Evolutionary conservation across 2,888 invertebrate genomes (phyloP), one percentile per base, ranked within the genome.

Genomic region (Aplocera efformata): DNA sequence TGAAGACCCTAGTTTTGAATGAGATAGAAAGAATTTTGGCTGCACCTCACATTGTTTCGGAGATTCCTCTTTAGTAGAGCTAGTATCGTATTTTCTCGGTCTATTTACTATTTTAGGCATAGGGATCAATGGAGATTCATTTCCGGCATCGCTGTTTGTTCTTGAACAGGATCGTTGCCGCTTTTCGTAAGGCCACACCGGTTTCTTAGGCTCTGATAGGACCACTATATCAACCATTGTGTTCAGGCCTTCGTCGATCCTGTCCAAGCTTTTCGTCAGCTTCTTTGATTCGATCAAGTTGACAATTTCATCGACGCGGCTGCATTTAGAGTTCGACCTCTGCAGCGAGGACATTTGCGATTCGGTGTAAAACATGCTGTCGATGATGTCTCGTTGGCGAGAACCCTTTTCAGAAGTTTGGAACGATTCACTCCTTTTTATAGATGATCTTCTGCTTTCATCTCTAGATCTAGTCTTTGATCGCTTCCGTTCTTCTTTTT

Each of bases 181-280:
- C 55, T 74, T 75, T 40, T 84, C 85, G 39, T 85, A 88, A 20
- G 85, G 74, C 79, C 82, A 83, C 1, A 68, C 56, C 0, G 76
- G 67, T 44, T 81, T 84, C 28, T 77, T 84, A 2, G 90, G 89
- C 41, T 91, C 89, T 3, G 89, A 79, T n/a, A 91, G 89, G 48
- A 93, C 88, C 0, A 94, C 91, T 23, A 94, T 92, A 59, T 93
- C 92, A 0, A 93, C 91, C 90, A 94, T 91, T 0, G 93, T 90
- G 60, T 93, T 91, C 11, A 94, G 70, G 9, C 94, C 92, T 67
- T 91, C 91, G 63, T 94, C 94, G 26, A 95, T 92, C 41, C 94
- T 89, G 53, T 96, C 95, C 31, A 95, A 75, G 53, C 95, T 95
- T 75, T 95, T 95, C 0, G 94, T 92, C 27, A 92, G 70, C 33